Evolutionary conservation across 2,113 vertebrate species (phyloP), one percentile per base, ranked within the genome.

Genomic region (Lampris megalopsis): DNA sequence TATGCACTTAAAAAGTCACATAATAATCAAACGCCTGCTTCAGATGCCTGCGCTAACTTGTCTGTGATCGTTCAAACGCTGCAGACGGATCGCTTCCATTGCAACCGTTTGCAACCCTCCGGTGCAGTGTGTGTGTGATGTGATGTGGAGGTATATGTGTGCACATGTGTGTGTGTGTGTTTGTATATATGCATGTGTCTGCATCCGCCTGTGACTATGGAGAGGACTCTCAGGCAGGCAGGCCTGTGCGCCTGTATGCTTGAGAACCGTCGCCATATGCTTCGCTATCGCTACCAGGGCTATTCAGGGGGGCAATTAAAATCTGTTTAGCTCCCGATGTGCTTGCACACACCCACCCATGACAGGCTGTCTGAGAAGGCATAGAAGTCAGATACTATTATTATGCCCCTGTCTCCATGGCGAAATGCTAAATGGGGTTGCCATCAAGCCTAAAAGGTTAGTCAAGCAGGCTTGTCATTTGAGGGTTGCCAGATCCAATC

Each of bases 271-370:
- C 85, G 79, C 71, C 77, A 83, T 84, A 86, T 82, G 69, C 85
- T 88, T 85, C 74, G 80, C 87, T 91, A 88, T 91, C 83, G 85
- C 83, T 78, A 84, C 83, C 82, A 75, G 84, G 82, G 86, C 88
- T 91, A 89, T 92, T 92, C 76, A 40, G 81, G 91, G 90, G 84
- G 77, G 90, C 89, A 92, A 92, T 92, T 92, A 91, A 92, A 92
- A 89, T 86, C 71, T 85, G 88, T 91, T 93, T 89, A 90, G 87
- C 90, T 83, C 79, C 75, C 81, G 71, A 84, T 85, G 81, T 81
- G 84, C 80, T 82, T 85, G 84, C 84, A 82, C 9, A 63, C 82
- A 70, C 83, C 65, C 77, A 72, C 74, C 77, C 84, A 80, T 80
- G 83, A 75, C 81, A 86, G 77, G 78, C 83, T 68, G 79, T 89